Base-by-base conservation (phyloP, 2,888 invertebrate species). In the Troides helena region DNA sequence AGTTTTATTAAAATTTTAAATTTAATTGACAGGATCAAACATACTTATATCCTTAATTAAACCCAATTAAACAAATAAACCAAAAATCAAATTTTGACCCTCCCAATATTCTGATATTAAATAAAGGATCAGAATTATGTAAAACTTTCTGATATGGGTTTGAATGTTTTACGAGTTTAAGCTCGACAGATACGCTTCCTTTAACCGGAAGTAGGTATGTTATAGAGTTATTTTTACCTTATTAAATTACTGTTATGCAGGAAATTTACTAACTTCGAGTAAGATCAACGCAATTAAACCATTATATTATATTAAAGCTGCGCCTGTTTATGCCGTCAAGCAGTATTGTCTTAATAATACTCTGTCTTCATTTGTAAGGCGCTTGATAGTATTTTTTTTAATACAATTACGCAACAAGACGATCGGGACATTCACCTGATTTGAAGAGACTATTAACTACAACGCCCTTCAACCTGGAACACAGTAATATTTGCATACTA, bases 121-220 rank as follows among this genome's bases (percentile, higher is more conserved):
- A 68, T 64, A 39, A 59, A 50, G 68, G 59, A 53, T 63, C 36
- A 18, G 39, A 68, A 60, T 68, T 68, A 68, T 59, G 62, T 50
- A 30, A 68, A 68, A 68, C 63, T 68, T 68, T 68, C 23, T 68
- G 68, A 64, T 50, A 64, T 53, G 68, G 68, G 68, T 68, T 53
- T 50, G 53, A 53, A 64, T 50, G 59, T 63, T 63, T 59, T 62
- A 62, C 25, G 23, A 57, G 43, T 59, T 50, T 53, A 63, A 64
- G 58, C 36, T 36, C 21, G 59, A 60, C 53, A 60, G 23, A 50
- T 57, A 21, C 21, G n/a, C 4, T 21, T 14, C 21, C 21, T 18
- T n/a, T 57, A n/a, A 21, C 14, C 21, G 57, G 57, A 57, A 57
- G 21, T 39, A 39, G 7, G 39, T 18, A 21, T 57, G 21, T 57